phyloP scores from a whole-genome alignment of 2,113 vertebrate species.

The Triplophysa dalaica region DNA sequence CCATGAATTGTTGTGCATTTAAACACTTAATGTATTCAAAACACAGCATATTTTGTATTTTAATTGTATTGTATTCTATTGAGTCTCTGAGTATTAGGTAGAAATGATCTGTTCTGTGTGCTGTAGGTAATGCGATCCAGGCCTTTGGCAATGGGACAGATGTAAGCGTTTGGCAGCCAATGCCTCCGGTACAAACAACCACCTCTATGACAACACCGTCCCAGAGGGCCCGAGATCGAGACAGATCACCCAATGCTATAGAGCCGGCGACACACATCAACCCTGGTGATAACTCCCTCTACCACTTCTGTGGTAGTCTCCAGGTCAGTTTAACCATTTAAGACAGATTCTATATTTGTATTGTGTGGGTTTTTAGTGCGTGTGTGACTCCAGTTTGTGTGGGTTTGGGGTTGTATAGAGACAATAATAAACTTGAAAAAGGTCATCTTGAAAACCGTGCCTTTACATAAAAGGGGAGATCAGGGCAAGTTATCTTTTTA shows the following conservation, averaged over 20 bases:
- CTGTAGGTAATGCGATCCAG: constrained; percentile 90
- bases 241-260: constrained; percentile 56
- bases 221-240: constrained; percentile 70
- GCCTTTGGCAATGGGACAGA: constrained; percentile 97
- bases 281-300: constrained; percentile 66
- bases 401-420: too few relatives aligned
- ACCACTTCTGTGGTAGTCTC: constrained; percentile 86
- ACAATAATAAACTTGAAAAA: too few relatives aligned
- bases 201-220: constrained; percentile 74
- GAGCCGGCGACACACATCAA: constrained; percentile 74
- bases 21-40: too few relatives aligned
- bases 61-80: not conserved
- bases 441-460: too few relatives aligned
- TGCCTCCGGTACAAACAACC: constrained; percentile 81
- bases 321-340: constrained; percentile 77
- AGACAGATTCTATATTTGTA: not conserved
- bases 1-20: not conserved
- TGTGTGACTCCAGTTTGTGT: too few relatives aligned
- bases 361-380: too few relatives aligned
- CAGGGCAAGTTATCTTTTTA: not conserved
- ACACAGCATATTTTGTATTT: too few relatives aligned
- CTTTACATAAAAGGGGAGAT: not conserved
- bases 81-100: not conserved
- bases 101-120: constrained; percentile 28
- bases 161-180: constrained; percentile 88